A percentile compares a stretch with the other conserved stretches of the same genome.
phyloP scores from a whole-genome alignment of 1,140 invertebrate species.

The Drosophila virilis region DNA sequence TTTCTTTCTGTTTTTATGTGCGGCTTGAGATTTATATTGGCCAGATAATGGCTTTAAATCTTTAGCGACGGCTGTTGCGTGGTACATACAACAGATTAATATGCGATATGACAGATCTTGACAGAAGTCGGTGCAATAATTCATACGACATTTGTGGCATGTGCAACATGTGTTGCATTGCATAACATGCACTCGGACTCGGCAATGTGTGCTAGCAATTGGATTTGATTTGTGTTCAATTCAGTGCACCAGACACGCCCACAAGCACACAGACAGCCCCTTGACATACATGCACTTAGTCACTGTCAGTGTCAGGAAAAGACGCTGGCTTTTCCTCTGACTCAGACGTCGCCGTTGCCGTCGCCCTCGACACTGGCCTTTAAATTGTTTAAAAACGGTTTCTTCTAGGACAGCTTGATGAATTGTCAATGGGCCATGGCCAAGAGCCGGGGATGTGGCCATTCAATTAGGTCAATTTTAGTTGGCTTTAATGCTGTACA shows the following conservation, averaged over 20 bases:
- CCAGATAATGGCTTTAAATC: constrained; percentile 29
- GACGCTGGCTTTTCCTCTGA: constrained; percentile 3
- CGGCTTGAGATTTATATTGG: constrained; percentile 47
- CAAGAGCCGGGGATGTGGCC: background rate
- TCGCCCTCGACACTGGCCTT: constrained; percentile 42
- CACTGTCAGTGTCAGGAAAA: constrained; percentile 42
- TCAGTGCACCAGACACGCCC: constrained; percentile 9
- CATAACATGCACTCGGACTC: constrained; percentile 53
- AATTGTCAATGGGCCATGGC: constrained; percentile 15
- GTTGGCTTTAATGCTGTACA: constrained; percentile 35
- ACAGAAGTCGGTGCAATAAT: background rate
- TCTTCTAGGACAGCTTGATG: constrained; percentile 35
- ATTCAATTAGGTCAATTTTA: constrained; percentile 62
- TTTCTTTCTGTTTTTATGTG: constrained; percentile 31
- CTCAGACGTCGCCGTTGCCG: constrained; percentile 10
- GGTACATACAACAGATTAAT: background rate
- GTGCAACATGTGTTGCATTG: constrained; percentile 63
- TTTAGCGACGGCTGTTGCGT: constrained; percentile 37
- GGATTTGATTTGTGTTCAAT: constrained; percentile 17
- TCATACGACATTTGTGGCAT: constrained; percentile 14
- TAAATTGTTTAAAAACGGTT: constrained; percentile 53
- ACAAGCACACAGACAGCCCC: constrained; percentile 10
- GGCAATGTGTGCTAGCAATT: constrained; percentile 11
- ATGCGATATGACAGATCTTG: background rate
- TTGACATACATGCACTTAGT: constrained; percentile 47